Evolutionary conservation across 2,888 invertebrate species (phyloP).

Genomic region (Lathronympha strigana): DNA sequence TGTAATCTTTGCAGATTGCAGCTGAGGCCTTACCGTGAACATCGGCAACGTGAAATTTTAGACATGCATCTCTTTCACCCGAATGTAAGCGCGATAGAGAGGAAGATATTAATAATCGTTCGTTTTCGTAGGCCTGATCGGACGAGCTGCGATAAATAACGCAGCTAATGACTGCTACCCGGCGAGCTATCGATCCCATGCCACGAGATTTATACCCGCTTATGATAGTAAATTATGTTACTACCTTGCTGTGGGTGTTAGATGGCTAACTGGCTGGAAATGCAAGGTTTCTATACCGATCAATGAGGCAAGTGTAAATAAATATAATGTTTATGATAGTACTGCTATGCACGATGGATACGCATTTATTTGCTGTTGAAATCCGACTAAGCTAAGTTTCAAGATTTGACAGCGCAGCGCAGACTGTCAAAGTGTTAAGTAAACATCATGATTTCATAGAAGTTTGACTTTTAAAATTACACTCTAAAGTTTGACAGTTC

Average conservation of each 20-base stretch:
- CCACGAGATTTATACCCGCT: conserved; percentile 58
- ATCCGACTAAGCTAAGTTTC: no score
- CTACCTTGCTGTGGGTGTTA: conserved; percentile 60
- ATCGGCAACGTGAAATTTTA: no score
- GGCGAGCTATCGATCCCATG: conserved; percentile 54
- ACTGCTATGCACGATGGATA: neutral
- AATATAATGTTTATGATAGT: neutral
- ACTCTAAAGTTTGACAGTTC: no score
- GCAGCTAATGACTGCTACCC: conserved; percentile 61
- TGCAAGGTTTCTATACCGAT: conserved; percentile 11
- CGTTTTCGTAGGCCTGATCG: conserved; percentile 50
- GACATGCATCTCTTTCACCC: no score
- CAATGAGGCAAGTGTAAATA: neutral
- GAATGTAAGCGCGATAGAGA: no score
- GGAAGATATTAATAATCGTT: no score
- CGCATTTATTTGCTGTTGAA: neutral
- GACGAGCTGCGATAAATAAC: conserved; percentile 54
- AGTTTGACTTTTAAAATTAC: no score
- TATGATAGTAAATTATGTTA: conserved; percentile 61
- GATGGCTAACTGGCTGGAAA: conserved; percentile 40
- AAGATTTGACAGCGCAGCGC: no score
- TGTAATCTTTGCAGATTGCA: no score
- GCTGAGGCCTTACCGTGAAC: no score
- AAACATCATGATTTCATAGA: no score
- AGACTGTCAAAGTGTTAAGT: no score